phyloP scores from a whole-genome alignment of 92 coral and sea anemone species.

The Zoanthus solanderi region DNA sequence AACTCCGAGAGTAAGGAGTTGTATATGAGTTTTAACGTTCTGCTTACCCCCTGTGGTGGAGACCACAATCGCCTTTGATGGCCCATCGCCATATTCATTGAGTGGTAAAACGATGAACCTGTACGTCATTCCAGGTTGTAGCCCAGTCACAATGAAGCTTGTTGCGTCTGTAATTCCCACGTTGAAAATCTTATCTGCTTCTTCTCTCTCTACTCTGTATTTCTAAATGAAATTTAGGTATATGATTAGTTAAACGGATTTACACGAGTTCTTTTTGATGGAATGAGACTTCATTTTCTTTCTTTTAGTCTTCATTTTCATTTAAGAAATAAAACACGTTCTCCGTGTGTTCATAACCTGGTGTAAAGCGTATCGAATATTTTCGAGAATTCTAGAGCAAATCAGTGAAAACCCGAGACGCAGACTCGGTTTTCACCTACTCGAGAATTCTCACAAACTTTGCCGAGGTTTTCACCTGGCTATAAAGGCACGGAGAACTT shows the following conservation, averaged over 20 bases:
- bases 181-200: neutral
- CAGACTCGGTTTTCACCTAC: too few relatives aligned
- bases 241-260: too few relatives aligned
- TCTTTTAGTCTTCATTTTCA: too few relatives aligned
- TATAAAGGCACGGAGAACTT: too few relatives aligned
- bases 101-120: conserved; percentile 56
- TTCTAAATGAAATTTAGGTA: conserved; percentile 12
- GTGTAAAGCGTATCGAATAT: too few relatives aligned
- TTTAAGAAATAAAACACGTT: too few relatives aligned
- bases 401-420: too few relatives aligned
- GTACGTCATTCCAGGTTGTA: conserved; percentile 57
- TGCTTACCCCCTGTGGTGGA: conserved; percentile 60
- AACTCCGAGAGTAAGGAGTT: too few relatives aligned
- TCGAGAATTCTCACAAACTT: too few relatives aligned
- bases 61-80: conserved; percentile 29
- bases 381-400: too few relatives aligned
- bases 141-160: conserved; percentile 50
- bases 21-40: neutral
- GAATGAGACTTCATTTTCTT: neutral
- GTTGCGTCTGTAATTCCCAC: conserved; percentile 27
- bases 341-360: too few relatives aligned
- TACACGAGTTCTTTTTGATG: neutral
- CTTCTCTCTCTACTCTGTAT: neutral
- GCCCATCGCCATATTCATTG: conserved; percentile 75
- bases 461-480: too few relatives aligned